Evolutionary conservation across 2,113 vertebrate genomes (phyloP), one percentile per base, ranked within the genome.

Genomic region (Chloropsis hardwickii): DNA sequence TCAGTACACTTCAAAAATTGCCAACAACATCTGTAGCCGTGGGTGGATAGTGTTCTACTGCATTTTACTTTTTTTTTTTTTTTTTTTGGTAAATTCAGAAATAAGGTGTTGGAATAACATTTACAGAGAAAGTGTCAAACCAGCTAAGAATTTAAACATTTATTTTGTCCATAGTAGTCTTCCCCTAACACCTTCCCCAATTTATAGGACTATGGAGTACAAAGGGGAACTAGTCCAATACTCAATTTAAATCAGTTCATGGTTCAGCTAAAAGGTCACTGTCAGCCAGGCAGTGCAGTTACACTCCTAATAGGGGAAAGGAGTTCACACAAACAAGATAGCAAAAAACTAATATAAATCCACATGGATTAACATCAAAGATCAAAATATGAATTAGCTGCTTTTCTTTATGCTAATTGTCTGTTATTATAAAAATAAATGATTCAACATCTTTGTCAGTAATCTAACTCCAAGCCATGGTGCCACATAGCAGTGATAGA

Each of bases 201-300:
- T 82, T 80, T 73, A 54, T 21, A 80, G 58, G 50, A 10, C 37
- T 72, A 61, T 0, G 7, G 58, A 91, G n/a, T 25, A 81, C 56
- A 86, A 76, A 67, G 77, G 23, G 50, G 58, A 72, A 10, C 12
- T 28, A 39, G 28, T 42, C 61, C 23, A 87, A 86, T 28, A 78
- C 48, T 40, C 90, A 47, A 23, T 86, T 94, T 88, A 81, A 95
- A 92, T 92, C 89, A 92, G 21, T 74, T 72, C 51, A 73, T 2
- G 5, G 62, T 94, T 91, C 69, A 93, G 54, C 84, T 85, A 81
- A 96, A 96, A 94, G 57, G 74, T n/a, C 71, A 67, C 60, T 76
- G 29, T 92, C 66, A 73, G 69, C 21, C n/a, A 85, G 35, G 28
- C 2, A 33, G 3, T 50, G 47, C 42, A 56, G 58, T 85, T 70